Evolutionary conservation across 2,797 vertebrate genomes (phyloP).

Genomic region (Hoplostethus mediterraneus): DNA sequence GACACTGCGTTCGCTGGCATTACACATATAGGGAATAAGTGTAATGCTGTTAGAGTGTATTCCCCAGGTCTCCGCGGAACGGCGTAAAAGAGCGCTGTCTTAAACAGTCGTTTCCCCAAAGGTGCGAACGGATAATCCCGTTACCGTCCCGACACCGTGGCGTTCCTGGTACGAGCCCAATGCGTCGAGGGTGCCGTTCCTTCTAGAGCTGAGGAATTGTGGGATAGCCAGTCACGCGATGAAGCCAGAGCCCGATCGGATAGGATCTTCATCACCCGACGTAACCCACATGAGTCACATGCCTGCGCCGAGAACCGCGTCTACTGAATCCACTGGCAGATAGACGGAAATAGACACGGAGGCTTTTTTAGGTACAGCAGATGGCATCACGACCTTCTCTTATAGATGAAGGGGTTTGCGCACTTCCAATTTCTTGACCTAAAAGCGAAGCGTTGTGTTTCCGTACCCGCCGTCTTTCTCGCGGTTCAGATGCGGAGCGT

Average conservation of each 20-base stretch:
- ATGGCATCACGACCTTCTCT: background rate
- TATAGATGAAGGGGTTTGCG: background rate
- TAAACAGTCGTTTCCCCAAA: conserved; percentile 17
- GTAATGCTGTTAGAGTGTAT: conserved; percentile 5
- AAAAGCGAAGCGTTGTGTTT: conserved; percentile 48
- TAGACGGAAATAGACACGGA: background rate
- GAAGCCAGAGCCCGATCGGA: background rate
- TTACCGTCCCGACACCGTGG: background rate
- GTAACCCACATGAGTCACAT: conserved; percentile 15
- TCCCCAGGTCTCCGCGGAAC: conserved; percentile 17
- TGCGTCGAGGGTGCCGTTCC: conserved; percentile 1
- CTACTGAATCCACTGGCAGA: background rate
- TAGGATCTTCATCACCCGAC: background rate
- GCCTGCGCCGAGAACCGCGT: background rate
- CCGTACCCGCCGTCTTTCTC: conserved; percentile 23
- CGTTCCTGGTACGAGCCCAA: conserved; percentile 16
- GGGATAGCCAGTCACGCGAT: background rate
- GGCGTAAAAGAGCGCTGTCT: background rate
- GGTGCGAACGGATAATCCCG: conserved; percentile 26
- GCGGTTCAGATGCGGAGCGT: conserved; percentile 15
- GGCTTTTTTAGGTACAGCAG: background rate
- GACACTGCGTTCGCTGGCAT: conserved; percentile 37
- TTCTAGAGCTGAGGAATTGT: conserved; percentile 6
- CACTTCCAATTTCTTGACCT: conserved; percentile 47
- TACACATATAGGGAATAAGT: conserved; percentile 31